Evolutionary conservation across 1,140 invertebrate genomes (phyloP).

Genomic region (Papilio glaucus): DNA sequence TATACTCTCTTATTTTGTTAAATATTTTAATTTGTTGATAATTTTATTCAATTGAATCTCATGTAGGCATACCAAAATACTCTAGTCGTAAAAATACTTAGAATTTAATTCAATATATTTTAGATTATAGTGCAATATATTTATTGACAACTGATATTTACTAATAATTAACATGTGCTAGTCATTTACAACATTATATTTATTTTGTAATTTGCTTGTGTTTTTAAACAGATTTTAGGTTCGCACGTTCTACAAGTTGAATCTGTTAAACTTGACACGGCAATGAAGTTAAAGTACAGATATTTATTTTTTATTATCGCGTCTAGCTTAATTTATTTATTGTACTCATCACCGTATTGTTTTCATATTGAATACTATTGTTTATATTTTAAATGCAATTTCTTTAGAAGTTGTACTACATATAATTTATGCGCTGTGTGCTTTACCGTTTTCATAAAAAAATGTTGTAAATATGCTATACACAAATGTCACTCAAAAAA

Average conservation of each 20-base stretch:
- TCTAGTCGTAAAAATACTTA: constrained; percentile 54
- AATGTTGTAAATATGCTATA: constrained; percentile 15
- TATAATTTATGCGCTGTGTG: background rate
- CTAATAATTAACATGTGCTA: constrained; percentile 48
- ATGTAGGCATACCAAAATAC: constrained; percentile 52
- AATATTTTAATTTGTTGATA: constrained; percentile 56
- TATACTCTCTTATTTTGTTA: constrained; percentile 43
- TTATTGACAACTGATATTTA: constrained; percentile 59
- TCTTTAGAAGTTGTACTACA: background rate
- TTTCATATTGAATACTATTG: constrained; percentile 24
- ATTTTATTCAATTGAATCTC: constrained; percentile 56
- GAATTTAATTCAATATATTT: constrained; percentile 45
- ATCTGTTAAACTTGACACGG: no score
- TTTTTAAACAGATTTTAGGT: no score
- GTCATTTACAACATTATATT: constrained; percentile 51
- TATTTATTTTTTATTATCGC: background rate
- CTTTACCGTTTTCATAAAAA: background rate
- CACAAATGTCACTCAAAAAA: background rate
- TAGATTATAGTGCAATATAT: constrained; percentile 75
- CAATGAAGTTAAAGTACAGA: no score
- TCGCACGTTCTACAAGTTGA: no score
- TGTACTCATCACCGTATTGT: constrained; percentile 33
- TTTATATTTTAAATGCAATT: constrained; percentile 24
- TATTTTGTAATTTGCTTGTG: constrained; percentile 42
- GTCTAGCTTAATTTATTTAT: constrained; percentile 32